Evolutionary conservation across 2,888 invertebrate genomes (phyloP).

Genomic region (Apodemia zela): DNA sequence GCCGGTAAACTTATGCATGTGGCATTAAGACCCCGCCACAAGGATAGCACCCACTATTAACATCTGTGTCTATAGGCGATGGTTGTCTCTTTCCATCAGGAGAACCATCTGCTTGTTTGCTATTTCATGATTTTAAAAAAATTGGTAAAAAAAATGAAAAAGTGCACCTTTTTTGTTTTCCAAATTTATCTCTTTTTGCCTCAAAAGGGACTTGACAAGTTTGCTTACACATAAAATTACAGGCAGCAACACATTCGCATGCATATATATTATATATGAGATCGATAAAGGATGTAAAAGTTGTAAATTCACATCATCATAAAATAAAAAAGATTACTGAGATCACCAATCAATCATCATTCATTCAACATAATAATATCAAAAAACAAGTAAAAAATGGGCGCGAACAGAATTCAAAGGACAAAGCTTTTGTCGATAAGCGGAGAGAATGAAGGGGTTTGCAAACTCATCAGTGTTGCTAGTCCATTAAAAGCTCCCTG

Average conservation of each 20-base stretch:
- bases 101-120: too few relatives aligned
- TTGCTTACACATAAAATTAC: too few relatives aligned
- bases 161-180: too few relatives aligned
- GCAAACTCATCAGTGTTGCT: conserved; percentile 37
- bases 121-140: too few relatives aligned
- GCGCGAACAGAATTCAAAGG: conserved; percentile 30
- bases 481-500: conserved; percentile 19
- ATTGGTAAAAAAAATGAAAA: too few relatives aligned
- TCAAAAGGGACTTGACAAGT: too few relatives aligned
- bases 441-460: conserved; percentile 34
- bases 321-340: background rate
- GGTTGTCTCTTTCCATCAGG: too few relatives aligned
- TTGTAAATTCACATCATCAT: background rate
- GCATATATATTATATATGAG: background rate
- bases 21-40: too few relatives aligned
- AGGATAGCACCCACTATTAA: too few relatives aligned
- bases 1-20: too few relatives aligned
- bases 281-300: background rate
- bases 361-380: conserved; percentile 12
- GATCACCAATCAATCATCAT: background rate
- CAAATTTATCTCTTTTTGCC: background rate
- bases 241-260: too few relatives aligned
- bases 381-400: conserved; percentile 18
- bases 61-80: too few relatives aligned
- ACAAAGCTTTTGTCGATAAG: conserved; percentile 42